A percentile compares a stretch with the other conserved stretches of the same genome.
phyloP scores from a whole-genome alignment of 2,113 vertebrate species.

The Tringa solitaria region DNA sequence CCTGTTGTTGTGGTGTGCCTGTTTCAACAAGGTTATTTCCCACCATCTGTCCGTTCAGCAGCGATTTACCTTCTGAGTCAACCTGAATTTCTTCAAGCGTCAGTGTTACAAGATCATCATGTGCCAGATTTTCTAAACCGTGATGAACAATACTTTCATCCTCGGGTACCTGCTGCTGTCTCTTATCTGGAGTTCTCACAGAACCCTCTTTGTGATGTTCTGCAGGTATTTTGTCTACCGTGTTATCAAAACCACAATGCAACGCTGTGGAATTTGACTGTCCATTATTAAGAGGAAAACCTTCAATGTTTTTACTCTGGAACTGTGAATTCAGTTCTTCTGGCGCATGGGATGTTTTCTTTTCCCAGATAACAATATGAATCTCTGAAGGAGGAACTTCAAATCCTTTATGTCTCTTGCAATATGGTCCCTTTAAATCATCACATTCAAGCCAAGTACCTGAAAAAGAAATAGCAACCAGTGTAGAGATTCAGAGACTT shows the following conservation, averaged over 20 bases:
- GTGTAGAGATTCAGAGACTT: slow-evolving; percentile 5
- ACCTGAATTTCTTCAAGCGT: slow-evolving; percentile 73
- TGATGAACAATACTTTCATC: slow-evolving; percentile 43
- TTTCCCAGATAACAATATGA: slow-evolving; percentile 91
- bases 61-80: slow-evolving; percentile 23
- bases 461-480: slow-evolving; percentile 59
- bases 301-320: not conserved
- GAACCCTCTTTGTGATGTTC: not conserved
- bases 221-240: not conserved
- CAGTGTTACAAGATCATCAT: slow-evolving; percentile 74
- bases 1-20: not conserved
- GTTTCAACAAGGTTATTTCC: not conserved
- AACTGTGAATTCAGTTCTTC: not conserved
- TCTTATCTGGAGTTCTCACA: not conserved
- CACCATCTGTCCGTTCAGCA: not conserved
- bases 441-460: slow-evolving; percentile 91
- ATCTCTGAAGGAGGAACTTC: slow-evolving; percentile 81
- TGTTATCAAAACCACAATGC: not conserved
- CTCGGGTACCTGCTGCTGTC: not conserved
- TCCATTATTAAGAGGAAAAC: not conserved
- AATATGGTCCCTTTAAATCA: slow-evolving; percentile 82
- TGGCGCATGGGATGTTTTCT: not conserved
- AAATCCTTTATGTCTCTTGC: slow-evolving; percentile 66
- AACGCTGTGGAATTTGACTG: not conserved
- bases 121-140: slow-evolving; percentile 69